A percentile compares a stretch with the other conserved stretches of the same genome.
Conservation (phyloP, 2,113 vertebrate genomes). For the Thymallus thymallus region DNA sequence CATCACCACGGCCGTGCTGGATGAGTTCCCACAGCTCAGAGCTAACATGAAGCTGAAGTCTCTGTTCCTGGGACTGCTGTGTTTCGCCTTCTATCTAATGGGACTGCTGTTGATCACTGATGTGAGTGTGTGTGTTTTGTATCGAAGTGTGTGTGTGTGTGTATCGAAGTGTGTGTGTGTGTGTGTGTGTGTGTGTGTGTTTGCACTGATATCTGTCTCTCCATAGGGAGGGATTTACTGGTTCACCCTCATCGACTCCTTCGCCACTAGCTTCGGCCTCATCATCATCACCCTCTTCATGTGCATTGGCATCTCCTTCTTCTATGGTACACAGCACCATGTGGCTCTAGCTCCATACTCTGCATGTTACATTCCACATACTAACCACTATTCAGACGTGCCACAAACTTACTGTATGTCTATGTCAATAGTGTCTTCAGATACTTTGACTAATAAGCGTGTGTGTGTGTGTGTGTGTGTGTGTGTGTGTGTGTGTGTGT, state of each 20-base stretch:
- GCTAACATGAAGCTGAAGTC: conserved; percentile 68
- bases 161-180: neutral
- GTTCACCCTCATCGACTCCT: conserved; percentile 84
- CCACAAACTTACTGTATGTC: too few relatives aligned
- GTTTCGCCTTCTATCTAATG: conserved; percentile 77
- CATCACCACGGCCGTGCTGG: conserved; percentile 78
- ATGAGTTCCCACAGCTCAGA: conserved; percentile 77
- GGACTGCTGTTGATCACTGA: conserved; percentile 77
- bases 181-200: conserved; percentile 14
- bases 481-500: neutral
- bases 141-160: neutral
- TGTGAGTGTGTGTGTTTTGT: conserved; percentile 58
- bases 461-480: conserved; percentile 1
- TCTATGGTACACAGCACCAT: conserved; percentile 72
- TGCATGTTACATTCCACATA: neutral
- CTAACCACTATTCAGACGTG: too few relatives aligned
- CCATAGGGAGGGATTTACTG: conserved; percentile 83
- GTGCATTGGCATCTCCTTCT: conserved; percentile 82
- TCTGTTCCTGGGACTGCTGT: conserved; percentile 74
- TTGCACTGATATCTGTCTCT: conserved; percentile 33
- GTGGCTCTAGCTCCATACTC: neutral
- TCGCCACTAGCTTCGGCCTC: conserved; percentile 84
- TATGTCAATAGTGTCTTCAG: too few relatives aligned
- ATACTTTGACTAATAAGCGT: neutral
- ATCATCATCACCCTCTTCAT: conserved; percentile 85